A percentile compares a stretch with the other conserved stretches of the same genome.
phyloP scores from a whole-genome alignment of 2,888 invertebrate genomes.

The Mesoligia furuncula region DNA sequence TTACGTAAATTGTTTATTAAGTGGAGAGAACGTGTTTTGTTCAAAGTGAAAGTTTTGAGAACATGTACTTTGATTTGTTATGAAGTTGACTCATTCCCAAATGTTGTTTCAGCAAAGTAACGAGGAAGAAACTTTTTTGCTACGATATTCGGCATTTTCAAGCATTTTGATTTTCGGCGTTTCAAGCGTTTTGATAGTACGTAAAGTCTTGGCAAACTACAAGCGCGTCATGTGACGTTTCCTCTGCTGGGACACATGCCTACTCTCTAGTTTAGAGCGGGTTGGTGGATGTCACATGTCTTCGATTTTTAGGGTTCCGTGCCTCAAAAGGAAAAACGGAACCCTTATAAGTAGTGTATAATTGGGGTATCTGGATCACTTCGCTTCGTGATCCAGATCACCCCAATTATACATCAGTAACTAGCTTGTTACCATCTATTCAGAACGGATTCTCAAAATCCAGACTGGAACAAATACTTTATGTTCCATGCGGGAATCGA shows the following conservation, averaged over 20 bases:
- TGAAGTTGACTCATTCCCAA: neutral
- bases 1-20: neutral
- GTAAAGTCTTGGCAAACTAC: neutral
- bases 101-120: slow-evolving; percentile 3
- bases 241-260: neutral
- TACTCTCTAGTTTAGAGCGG: neutral
- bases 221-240: neutral
- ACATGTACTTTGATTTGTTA: slow-evolving; percentile 9
- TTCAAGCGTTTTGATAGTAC: neutral
- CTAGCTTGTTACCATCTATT: too few species aligned
- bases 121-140: neutral
- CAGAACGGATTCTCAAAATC: too few species aligned
- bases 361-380: too few species aligned
- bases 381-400: too few species aligned
- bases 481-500: too few species aligned
- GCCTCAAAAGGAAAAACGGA: too few species aligned
- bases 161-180: neutral
- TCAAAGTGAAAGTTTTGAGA: neutral
- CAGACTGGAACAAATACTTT: too few species aligned
- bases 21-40: neutral
- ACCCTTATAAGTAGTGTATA: too few species aligned
- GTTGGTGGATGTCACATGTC: neutral
- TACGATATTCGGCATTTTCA: neutral
- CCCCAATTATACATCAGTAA: too few species aligned
- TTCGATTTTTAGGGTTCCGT: neutral